Evolutionary conservation across 2,797 vertebrate species (phyloP).

Genomic region (Bovichtus variegatus): DNA sequence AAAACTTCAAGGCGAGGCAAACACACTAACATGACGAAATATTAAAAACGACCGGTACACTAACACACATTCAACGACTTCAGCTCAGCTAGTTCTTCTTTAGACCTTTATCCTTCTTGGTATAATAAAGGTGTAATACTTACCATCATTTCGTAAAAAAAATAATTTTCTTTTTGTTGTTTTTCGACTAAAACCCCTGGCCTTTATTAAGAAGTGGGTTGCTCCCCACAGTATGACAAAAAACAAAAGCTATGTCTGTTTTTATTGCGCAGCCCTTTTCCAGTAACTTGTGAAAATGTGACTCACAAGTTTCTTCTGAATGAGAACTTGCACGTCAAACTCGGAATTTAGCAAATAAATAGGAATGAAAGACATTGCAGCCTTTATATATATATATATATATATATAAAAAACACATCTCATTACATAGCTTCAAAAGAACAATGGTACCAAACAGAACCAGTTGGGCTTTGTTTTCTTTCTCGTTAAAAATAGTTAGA

Average conservation of each 20-base stretch:
- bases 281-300: conserved; percentile 66
- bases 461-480: not conserved
- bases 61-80: not conserved
- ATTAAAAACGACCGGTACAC: not conserved
- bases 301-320: conserved; percentile 50
- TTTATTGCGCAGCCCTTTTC: conserved; percentile 52
- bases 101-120: not conserved
- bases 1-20: not conserved
- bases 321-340: conserved; percentile 17
- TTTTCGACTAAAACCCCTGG: not conserved
- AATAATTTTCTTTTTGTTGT: not conserved
- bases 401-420: conserved; percentile 7
- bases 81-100: not conserved
- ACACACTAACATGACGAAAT: not conserved
- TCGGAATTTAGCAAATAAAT: conserved; percentile 1
- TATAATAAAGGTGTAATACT: not conserved
- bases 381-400: no score
- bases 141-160: not conserved
- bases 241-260: conserved; percentile 43
- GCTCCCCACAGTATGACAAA: conserved; percentile 29
- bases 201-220: not conserved
- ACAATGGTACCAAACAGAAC: conserved; percentile 3
- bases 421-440: conserved; percentile 15
- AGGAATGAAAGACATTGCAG: not conserved
- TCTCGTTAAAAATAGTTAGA: not conserved